phyloP scores from a whole-genome alignment of 2,113 vertebrate species.

The Nipponia nippon region DNA sequence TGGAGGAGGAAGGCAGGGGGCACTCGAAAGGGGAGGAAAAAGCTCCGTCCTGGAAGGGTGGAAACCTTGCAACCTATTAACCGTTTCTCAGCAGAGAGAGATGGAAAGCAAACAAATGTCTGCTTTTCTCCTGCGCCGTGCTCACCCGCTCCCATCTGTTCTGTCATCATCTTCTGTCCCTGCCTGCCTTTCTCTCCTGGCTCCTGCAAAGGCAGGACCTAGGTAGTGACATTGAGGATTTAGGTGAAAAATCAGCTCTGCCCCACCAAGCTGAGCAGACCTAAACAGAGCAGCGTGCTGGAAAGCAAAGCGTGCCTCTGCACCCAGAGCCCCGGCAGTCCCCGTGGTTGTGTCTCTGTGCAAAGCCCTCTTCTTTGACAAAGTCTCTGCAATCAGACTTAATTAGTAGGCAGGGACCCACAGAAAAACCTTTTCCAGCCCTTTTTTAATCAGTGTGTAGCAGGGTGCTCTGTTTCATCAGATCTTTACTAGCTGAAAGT shows the following conservation, averaged over 20 bases:
- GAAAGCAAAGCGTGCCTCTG: not conserved
- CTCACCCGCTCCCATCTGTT: not conserved
- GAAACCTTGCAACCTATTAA: slow-evolving; percentile 25
- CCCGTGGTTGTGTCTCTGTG: accelerated
- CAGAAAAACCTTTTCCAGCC: not conserved
- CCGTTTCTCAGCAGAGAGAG: not conserved
- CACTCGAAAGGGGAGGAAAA: slow-evolving; percentile 74
- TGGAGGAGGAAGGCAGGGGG: slow-evolving; percentile 74
- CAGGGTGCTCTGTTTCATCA: not conserved
- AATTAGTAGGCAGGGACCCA: not conserved
- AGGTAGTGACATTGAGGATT: not conserved
- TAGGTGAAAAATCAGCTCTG: not conserved
- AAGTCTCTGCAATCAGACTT: not conserved
- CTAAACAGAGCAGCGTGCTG: not conserved
- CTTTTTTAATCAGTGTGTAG: not conserved
- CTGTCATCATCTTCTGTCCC: not conserved
- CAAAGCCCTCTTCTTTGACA: not conserved
- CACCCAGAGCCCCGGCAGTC: accelerated
- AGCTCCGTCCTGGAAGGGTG: slow-evolving; percentile 34
- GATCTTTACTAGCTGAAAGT: not conserved
- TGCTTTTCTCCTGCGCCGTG: not conserved
- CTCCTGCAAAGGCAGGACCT: not conserved
- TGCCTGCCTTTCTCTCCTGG: not conserved
- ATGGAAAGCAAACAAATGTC: not conserved
- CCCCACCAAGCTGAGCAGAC: not conserved